Base-by-base conservation (phyloP, 2,888 invertebrate species). In the Hyposoter didymator region DNA sequence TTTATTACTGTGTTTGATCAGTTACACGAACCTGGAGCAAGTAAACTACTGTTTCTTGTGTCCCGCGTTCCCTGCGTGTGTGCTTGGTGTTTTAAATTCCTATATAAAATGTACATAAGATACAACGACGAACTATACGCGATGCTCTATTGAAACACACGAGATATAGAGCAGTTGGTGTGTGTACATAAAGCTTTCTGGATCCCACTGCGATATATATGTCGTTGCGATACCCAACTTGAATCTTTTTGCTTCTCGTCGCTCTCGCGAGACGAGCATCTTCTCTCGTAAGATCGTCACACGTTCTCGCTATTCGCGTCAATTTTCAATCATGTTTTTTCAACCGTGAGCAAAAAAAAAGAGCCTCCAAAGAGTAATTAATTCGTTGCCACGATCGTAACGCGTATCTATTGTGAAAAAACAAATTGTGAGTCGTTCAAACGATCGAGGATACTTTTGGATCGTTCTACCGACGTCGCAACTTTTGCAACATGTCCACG, bases 201-300 rank as follows among this genome's bases (percentile, higher is more conserved):
- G 88, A 88, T 89, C 88, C 86, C 84, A 78, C 84, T 80, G 76
- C 87, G 89, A 89, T 91, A 91, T 91, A 91, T 91, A 90, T 89
- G 88, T 88, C 87, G 89, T 59, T 85, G 86, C 87, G 88, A 84
- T 84, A 79, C 80, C 66, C 75, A 72, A 82, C 75, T 84, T 80
- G 73, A 82, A 86, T 85, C 86, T 86, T 84, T 82, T 87, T 80
- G 80, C 55, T 73, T 81, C 80, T 80, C 59, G 84, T 82, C 55
- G 73, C 69, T 78, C 82, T n/a, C 62, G 45, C 28, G 55, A 67
- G 64, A 59, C 52, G 74, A 72, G 19, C 62, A 47, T 74, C 75
- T 67, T 84, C 75, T 75, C 52, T 70, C 59, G 35, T 55, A 19
- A 45, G 45, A n/a, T 32, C 59, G 45, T 19, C 66, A 52, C 69